Base-by-base conservation (phyloP, 2,113 vertebrate species). In the Erinaceus europaeus region DNA sequence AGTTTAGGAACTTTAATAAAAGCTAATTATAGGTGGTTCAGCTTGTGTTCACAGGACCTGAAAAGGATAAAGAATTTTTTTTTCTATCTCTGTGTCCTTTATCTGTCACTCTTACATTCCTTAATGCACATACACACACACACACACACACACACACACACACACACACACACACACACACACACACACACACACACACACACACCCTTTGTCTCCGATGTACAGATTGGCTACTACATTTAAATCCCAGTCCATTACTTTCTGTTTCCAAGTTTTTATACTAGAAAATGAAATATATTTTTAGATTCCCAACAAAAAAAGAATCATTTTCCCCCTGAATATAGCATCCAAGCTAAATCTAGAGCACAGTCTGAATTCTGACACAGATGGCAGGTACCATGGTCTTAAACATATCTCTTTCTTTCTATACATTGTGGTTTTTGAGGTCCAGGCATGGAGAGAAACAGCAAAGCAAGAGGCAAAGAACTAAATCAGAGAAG, bases 251-350 rank as follows among this genome's bases (percentile, higher is more conserved):
- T 78, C 15, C 29, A 38, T 67, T 85, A 59, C 18, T 53, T 38
- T 85, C 85, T 79, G 42, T 34, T 3, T 81, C 91, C 68, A 73
- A 18, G n/a, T 65, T 88, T 83, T 79, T 59, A 72, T n/a, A 9
- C 2, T 59, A 11, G 53, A 8, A 75, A 88, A 61, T 74, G 23
- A 40, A 87, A 69, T 53, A 34, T 55, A 21, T 27, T 42, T 83
- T 85, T 90, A 78, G n/a, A 52, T 75, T 46, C 17, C 9, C 59
- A 42, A 9, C 52, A 18, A 57, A 73, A 11, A 89, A 7, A 76
- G 18, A 48, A 62, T 79, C 20, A 71, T 77, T 92, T 36, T 82
- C 38, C 7, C 29, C 15, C 17, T 40, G 32, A 6, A 14, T 69
- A 13, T 92, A 21, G 72, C 18, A 75, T 55, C 21, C 11, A 40